Percentiles rank a stretch among this genome's conserved stretches.
phyloP scores from a whole-genome alignment of 53 echinoderm and acorn worm species.

The Mesocentrotus franciscanus region DNA sequence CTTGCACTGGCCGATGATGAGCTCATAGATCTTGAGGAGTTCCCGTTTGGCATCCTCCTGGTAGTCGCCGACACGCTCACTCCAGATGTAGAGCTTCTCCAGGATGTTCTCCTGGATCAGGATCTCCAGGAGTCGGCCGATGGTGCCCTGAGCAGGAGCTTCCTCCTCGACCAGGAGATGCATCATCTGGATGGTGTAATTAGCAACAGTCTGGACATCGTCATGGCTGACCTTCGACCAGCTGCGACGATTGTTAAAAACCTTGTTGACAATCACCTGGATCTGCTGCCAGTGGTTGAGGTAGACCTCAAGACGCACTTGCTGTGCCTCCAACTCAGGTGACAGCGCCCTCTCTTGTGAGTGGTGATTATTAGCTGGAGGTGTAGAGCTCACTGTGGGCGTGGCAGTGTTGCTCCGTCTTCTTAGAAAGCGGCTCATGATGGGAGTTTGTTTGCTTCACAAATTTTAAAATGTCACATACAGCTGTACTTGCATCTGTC shows the following conservation, averaged over 20 bases:
- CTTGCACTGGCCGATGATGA: constrained; percentile 83
- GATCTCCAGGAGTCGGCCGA: constrained; percentile 89
- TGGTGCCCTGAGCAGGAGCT: constrained; percentile 73
- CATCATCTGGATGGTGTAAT: constrained; percentile 95
- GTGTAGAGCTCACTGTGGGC: constrained; percentile 24
- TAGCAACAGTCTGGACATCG: constrained; percentile 91
- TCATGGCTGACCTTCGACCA: constrained; percentile 75
- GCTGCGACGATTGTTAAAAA: constrained; percentile 65
- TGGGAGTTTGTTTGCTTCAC: background rate
- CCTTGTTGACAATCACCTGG: constrained; percentile 77
- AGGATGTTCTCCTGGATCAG: constrained; percentile 82
- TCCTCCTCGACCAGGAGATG: constrained; percentile 91
- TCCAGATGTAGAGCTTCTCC: constrained; percentile 89
- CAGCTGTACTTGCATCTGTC: background rate
- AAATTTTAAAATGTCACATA: background rate
- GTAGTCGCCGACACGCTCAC: constrained; percentile 77
- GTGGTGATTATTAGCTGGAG: background rate
- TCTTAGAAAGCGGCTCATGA: constrained; percentile 56
- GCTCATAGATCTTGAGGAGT: constrained; percentile 86
- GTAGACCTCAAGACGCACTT: constrained; percentile 90
- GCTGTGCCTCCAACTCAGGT: constrained; percentile 61
- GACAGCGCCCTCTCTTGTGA: constrained; percentile 29
- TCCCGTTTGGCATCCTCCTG: constrained; percentile 89
- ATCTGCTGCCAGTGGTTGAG: constrained; percentile 93
- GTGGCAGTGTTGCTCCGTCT: constrained; percentile 56